Evolutionary conservation across 2,888 invertebrate genomes (phyloP).

Genomic region (Hymenopus coronatus): DNA sequence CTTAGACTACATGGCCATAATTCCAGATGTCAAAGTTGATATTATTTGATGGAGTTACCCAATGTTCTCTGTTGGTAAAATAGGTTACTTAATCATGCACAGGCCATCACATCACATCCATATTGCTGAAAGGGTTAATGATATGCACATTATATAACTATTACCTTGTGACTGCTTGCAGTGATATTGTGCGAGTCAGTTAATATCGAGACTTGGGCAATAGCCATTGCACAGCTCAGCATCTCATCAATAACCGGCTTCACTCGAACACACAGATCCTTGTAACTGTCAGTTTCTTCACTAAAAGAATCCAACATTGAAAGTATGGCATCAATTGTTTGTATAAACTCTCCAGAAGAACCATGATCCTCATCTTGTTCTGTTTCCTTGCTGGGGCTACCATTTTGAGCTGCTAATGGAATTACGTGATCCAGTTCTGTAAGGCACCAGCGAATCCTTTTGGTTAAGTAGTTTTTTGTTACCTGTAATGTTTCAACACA

Average conservation of each 20-base stretch:
- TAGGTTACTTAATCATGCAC: no score
- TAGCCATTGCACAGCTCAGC: constrained; percentile 47
- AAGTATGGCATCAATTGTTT: constrained; percentile 45
- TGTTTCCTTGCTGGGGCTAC: constrained; percentile 24
- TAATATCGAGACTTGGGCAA: constrained; percentile 47
- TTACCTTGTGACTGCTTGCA: constrained; percentile 47
- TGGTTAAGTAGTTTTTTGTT: neutral
- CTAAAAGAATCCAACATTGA: constrained; percentile 37
- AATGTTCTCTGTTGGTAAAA: no score
- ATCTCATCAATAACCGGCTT: constrained; percentile 38
- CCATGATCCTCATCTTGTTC: constrained; percentile 36
- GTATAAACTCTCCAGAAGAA: constrained; percentile 10
- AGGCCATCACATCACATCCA: no score
- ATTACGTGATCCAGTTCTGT: neutral
- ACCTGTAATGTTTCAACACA: neutral
- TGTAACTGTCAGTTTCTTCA: neutral
- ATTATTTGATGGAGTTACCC: no score
- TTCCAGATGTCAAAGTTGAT: no score
- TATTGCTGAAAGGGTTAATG: no score
- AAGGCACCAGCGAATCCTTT: neutral
- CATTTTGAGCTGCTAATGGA: neutral
- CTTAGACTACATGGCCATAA: no score
- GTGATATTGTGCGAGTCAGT: constrained; percentile 47
- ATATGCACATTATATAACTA: neutral
- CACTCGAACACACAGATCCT: neutral